Evolutionary conservation across 2,888 invertebrate species (phyloP), one percentile per base, ranked within the genome.

Genomic region (Stenodema calcarata): DNA sequence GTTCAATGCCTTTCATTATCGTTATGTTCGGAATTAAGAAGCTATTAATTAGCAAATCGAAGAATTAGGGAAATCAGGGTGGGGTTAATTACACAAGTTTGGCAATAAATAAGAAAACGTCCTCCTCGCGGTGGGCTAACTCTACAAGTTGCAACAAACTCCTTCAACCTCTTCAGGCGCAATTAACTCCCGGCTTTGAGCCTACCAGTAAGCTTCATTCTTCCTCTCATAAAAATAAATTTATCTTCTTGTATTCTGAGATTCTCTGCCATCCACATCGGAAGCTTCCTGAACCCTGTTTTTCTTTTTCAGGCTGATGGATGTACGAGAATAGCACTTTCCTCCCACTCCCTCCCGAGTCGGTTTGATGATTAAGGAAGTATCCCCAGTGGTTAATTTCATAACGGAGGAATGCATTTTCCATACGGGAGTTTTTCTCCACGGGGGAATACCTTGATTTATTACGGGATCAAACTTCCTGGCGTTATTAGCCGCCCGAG

Each of bases 331-430:
- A 12, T 3, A 27, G 42, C 80, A 47, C 27, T 80, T 82, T 80
- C 30, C 70, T 41, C n/a, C 78, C 41, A 3, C 18, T 1, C 35
- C 23, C 23, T 16, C 41, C 69, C 35, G n/a, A 18, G 35, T 42
- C 79, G 50, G 76, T 47, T 79, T 54, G 79, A 86, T 86, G 79
- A 86, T 86, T 86, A 86, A 86, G 79, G 86, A 86, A 86, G 69
- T 86, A 86, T 86, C 87, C 78, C 87, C 30, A 35, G 87, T 42
- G 83, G 87, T 87, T 87, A 84, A 84, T 78, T 54, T 70, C 76
- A 54, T 28, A 27, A 44, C 42, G 42, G 78, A 78, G 86, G 28
- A 85, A 84, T 87, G 83, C 78, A 79, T 87, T 84, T 79, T 76
- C 86, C 82, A 76, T 86, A 86, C 80, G 62, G 75, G 84, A 86